phyloP scores from a whole-genome alignment of 2,888 invertebrate species.

The Megastigmus dorsalis region DNA sequence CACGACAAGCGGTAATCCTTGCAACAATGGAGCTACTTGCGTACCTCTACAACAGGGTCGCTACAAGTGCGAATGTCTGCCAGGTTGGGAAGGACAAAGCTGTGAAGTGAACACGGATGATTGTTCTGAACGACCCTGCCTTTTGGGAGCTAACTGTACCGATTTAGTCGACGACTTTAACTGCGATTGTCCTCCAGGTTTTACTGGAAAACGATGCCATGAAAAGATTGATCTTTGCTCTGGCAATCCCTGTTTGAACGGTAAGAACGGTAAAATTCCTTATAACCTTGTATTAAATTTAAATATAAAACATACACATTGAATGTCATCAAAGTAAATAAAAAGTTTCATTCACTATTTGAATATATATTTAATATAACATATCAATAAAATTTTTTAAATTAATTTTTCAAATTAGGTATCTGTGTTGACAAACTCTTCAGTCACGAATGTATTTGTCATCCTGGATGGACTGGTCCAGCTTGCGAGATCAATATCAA shows the following conservation, averaged over 20 bases:
- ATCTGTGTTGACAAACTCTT: slow-evolving; percentile 93
- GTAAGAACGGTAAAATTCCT: slow-evolving; percentile 71
- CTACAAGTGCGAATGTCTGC: slow-evolving; percentile 94
- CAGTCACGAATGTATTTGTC: slow-evolving; percentile 90
- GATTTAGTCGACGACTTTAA: slow-evolving; percentile 95
- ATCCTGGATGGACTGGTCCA: slow-evolving; percentile 92
- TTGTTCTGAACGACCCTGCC: slow-evolving; percentile 93
- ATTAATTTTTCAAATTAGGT: slow-evolving; percentile 20
- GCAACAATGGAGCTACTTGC: slow-evolving; percentile 92
- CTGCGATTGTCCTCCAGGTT: slow-evolving; percentile 95
- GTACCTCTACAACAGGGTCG: slow-evolving; percentile 92
- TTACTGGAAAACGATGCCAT: slow-evolving; percentile 96
- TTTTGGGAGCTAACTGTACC: slow-evolving; percentile 92
- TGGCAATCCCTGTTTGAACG: slow-evolving; percentile 93
- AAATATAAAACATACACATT: not conserved
- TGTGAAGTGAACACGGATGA: slow-evolving; percentile 96
- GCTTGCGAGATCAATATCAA: slow-evolving; percentile 94
- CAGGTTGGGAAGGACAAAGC: slow-evolving; percentile 97
- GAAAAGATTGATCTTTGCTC: slow-evolving; percentile 95
- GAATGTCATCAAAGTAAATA: too few species aligned
- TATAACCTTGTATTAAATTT: not conserved
- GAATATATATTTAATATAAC: not conserved
- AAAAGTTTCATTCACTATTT: too few species aligned
- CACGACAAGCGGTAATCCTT: slow-evolving; percentile 91
- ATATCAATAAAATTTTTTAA: not conserved